Base-by-base conservation (phyloP, 1,140 invertebrate species). In the Chrysomallon squamiferum region DNA sequence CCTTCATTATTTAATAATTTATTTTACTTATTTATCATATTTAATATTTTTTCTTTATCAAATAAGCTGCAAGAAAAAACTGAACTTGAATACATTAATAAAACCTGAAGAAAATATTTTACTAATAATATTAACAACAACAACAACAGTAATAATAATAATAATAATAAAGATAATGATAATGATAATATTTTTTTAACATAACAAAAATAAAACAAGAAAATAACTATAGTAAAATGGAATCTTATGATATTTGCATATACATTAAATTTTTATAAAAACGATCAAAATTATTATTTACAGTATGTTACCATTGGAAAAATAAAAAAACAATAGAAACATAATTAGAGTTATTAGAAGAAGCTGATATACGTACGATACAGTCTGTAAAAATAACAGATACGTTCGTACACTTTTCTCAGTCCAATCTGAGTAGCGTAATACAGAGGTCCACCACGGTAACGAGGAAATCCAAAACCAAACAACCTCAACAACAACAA, bases 401-500 rank as follows among this genome's bases (percentile, higher is more conserved):
- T 74, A 64, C 70, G 71, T 11, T 79, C 72, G 67, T 78, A 82
- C 11, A 82, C 70, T 57, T 68, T 72, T 22, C 66, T 66, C 35
- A 82, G 63, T 13, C 78, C 78, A 29, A 80, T 59, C 61, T 74
- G 67, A 45, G 68, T 78, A 33, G 80, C 78, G 58, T 77, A 78
- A 66, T 72, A 80, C 80, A 82, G 79, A 13, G 80, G 80, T n/a
- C 80, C 80, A 38, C 80, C 80, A 52, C 71, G 63, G 65, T 78
- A 80, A 22, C 72, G 68, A 1, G 80, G 80, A 61, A 72, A 82
- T 5, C 65, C 69, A 58, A 80, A 78, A 29, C 80, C 80, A 59
- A 75, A 73, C 47, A 74, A 61, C 77, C 79, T 81, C 47, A 32
- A n/a, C 69, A 35, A 38, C 15, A 38, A 45, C 43, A 45, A 45